Conservation (phyloP, 2,797 vertebrate genomes). For the Enteromius afrohamiltoni region DNA sequence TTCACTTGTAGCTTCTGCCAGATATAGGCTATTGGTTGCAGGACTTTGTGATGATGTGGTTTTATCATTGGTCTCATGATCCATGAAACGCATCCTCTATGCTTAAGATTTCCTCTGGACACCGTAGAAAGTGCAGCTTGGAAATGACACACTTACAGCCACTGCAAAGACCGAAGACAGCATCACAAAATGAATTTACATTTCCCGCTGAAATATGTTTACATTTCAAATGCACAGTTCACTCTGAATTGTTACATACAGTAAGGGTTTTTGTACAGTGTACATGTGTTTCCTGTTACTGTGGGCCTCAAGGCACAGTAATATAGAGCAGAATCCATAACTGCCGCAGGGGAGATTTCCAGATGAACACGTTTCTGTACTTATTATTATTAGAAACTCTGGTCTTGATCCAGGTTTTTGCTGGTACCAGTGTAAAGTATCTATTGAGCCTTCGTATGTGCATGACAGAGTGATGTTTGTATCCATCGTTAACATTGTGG, state of each 20-base stretch:
- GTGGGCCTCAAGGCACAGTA: constrained; percentile 41
- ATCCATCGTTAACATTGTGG: not conserved
- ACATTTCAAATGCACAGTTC: not conserved
- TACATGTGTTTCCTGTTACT: constrained; percentile 35
- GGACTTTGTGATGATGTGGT: not conserved
- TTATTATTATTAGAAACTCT: constrained; percentile 39
- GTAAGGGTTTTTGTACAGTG: constrained; percentile 31
- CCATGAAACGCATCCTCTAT: not conserved
- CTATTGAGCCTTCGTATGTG: constrained; percentile 16
- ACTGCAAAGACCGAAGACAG: not conserved
- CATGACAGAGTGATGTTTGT: constrained; percentile 39
- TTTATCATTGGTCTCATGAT: not conserved
- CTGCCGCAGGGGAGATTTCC: constrained; percentile 14
- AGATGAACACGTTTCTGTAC: constrained; percentile 3
- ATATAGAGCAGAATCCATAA: constrained; percentile 53
- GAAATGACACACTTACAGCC: not conserved
- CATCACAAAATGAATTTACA: not conserved
- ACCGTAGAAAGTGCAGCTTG: not conserved
- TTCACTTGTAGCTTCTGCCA: not conserved
- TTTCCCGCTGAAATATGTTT: not conserved
- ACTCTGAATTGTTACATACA: not conserved
- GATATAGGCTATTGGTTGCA: not conserved
- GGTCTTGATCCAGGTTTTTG: constrained; percentile 38
- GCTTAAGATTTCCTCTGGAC: not conserved
- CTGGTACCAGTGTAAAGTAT: constrained; percentile 44